A percentile compares a stretch with the other conserved stretches of the same genome.
These are phyloP conservation scores for Oncorhynchus mykiss DNA, from an alignment of 2,113 vertebrate species.

Conservation along the genomic window DNA sequence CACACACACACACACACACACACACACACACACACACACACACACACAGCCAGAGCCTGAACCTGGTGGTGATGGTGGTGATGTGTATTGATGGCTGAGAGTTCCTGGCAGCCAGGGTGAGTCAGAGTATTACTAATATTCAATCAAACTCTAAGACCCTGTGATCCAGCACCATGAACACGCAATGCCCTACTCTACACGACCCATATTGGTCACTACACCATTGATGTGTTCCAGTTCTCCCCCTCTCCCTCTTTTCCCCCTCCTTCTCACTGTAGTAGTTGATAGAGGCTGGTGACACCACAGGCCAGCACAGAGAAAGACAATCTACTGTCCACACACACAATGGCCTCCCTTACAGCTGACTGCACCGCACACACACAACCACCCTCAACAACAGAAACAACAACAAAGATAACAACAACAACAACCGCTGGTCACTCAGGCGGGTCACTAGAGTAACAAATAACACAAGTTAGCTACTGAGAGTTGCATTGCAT, in stretches of 20 bases:
- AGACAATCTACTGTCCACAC: not conserved
- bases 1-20: constrained; percentile 19
- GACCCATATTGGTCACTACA: not conserved
- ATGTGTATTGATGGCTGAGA: constrained; percentile 69
- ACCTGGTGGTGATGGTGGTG: constrained; percentile 50
- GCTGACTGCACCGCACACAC: not conserved
- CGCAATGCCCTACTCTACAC: not conserved
- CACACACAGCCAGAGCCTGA: not conserved
- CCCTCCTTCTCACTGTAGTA: not conserved
- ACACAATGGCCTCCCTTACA: not conserved
- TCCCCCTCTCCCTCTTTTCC: not conserved
- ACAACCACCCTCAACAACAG: not conserved
- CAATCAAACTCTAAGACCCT: constrained; percentile 65
- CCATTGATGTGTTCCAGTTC: not conserved
- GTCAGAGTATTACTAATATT: constrained; percentile 62
- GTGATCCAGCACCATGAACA: not conserved
- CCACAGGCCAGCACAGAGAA: not conserved
- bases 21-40: constrained; percentile 7
- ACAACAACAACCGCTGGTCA: too few relatives aligned
- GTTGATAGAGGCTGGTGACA: too few relatives aligned
- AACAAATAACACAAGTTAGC: too few relatives aligned
- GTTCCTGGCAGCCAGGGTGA: constrained; percentile 69
- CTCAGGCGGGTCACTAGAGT: too few relatives aligned
- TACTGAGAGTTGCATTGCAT: too few relatives aligned
- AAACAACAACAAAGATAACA: too few relatives aligned